Conservation (phyloP, 2,888 invertebrate genomes). For the Cataglyphis albicans region DNA sequence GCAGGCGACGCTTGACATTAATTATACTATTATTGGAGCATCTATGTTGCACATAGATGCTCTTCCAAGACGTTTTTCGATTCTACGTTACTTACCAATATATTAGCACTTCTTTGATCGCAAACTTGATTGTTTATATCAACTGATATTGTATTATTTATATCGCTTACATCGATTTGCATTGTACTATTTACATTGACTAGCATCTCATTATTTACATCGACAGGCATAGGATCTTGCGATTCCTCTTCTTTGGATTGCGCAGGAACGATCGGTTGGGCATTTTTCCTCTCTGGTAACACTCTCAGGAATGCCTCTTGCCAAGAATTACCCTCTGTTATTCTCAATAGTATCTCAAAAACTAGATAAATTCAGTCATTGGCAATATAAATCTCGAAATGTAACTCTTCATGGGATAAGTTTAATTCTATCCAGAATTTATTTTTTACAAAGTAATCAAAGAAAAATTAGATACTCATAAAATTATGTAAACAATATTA, state of each 20-base stretch:
- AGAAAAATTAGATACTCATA: not conserved
- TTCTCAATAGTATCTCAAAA: constrained; percentile 92
- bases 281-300: constrained; percentile 93
- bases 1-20: not conserved
- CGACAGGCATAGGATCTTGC: not conserved
- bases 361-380: constrained; percentile 87
- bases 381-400: not conserved
- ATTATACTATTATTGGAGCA: not conserved
- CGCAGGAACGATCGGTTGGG: constrained; percentile 84
- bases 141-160: not conserved
- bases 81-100: not conserved
- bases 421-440: not conserved
- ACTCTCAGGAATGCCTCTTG: constrained; percentile 92
- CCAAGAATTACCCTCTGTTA: constrained; percentile 93
- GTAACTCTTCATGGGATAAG: not conserved
- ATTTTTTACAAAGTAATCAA: not conserved
- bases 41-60: not conserved
- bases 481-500: not conserved
- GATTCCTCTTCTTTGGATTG: constrained; percentile 29
- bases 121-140: not conserved
- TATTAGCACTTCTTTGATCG: not conserved
- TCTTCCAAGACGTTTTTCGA: not conserved
- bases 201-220: not conserved
- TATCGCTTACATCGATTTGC: not conserved
- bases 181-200: not conserved